These are phyloP conservation scores for Heliopora coerulea DNA, from an alignment of 92 coral and sea anemone species.

Conservation along the genomic window DNA sequence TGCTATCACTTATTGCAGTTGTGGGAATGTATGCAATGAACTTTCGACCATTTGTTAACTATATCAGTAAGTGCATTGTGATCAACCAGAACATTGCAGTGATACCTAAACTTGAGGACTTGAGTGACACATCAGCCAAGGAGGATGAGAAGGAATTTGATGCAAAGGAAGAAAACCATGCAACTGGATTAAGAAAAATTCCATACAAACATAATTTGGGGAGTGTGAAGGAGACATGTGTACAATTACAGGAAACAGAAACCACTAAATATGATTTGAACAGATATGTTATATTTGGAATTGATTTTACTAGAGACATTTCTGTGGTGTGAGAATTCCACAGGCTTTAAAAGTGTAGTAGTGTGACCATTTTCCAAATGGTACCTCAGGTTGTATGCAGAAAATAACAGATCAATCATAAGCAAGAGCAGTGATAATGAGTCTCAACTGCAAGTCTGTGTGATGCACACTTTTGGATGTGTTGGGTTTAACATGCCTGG, in stretches of 20 bases:
- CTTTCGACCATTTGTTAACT: constrained; percentile 54
- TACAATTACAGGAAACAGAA: background rate
- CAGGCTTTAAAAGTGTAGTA: too few relatives aligned
- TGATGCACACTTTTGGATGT: too few relatives aligned
- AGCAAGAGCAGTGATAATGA: too few relatives aligned
- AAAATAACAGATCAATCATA: too few relatives aligned
- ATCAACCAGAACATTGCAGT: constrained; percentile 30
- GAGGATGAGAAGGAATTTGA: background rate
- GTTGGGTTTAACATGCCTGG: too few relatives aligned
- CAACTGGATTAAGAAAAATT: background rate
- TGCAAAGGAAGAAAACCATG: background rate
- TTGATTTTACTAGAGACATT: background rate
- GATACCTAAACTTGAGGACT: constrained; percentile 23
- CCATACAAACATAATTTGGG: background rate
- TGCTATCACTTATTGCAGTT: constrained; percentile 86
- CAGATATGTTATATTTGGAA: background rate
- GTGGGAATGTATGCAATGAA: constrained; percentile 93
- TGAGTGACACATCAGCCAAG: background rate
- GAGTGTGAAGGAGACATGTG: background rate
- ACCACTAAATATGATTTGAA: background rate
- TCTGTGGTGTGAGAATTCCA: background rate
- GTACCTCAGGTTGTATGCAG: too few relatives aligned
- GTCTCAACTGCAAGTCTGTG: too few relatives aligned
- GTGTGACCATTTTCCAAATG: too few relatives aligned
- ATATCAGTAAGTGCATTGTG: constrained; percentile 24